Evolutionary conservation across 2,797 vertebrate genomes (phyloP), one percentile per base, ranked within the genome.

Genomic region (Enteromius unitaeniatus): DNA sequence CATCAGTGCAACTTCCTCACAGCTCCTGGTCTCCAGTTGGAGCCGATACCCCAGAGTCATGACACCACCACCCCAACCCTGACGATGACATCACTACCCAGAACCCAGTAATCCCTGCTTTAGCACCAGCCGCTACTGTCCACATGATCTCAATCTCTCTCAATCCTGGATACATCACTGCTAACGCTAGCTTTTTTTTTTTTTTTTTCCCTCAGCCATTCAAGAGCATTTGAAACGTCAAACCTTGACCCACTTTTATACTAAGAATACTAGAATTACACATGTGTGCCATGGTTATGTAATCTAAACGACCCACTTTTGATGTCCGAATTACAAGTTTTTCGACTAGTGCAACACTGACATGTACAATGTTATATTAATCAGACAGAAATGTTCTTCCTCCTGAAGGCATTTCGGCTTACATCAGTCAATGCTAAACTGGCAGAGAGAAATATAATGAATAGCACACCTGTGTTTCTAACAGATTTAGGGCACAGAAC

Each of bases 181-280:
- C 76, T 83, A 89, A 86, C 65, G 77, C 85, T 62, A 72, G 69
- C 78, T 67, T 82, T 70, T 58, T 58, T 8, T 70, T 58, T 58
- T 8, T 49, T 70, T 34, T 51, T 53, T 5, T 3, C 55, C 58
- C 70, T 81, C 60, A 40, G 80, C 82, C 64, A 68, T 81, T 87
- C 69, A 81, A 75, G 83, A 86, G 85, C 86, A 80, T 47, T 80
- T 42, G 45, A 82, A 85, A 87, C 69, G 58, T 83, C 82, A 87
- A 87, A 87, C 84, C 82, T 83, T 88, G 86, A 89, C 87, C 86
- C 79, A 85, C 55, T 87, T 88, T 87, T 83, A 70, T 19, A 81
- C 45, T 26, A 74, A 84, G 67, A 84, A 79, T 72, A 78, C 86
- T 62, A 70, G 62, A 81, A 28, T 60, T 79, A 47, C 74, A 69